Evolutionary conservation across 2,888 invertebrate genomes (phyloP).

Genomic region (Diarsia rubi): DNA sequence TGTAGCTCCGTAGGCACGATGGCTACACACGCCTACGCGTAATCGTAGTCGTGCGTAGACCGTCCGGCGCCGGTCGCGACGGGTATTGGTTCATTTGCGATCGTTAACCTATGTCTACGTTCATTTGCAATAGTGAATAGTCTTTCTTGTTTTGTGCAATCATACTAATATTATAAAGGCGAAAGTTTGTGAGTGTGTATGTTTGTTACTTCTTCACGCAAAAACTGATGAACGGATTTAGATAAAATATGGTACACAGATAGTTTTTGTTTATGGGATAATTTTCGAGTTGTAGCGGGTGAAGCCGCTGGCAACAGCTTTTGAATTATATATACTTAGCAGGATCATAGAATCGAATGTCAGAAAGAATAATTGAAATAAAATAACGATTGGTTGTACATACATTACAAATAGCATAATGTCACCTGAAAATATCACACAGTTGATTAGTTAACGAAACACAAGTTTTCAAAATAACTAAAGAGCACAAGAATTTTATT

Average conservation of each 20-base stretch:
- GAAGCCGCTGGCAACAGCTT: too few species aligned
- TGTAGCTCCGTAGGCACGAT: conserved; percentile 28
- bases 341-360: neutral
- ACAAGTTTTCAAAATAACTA: neutral
- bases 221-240: too few species aligned
- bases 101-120: conserved; percentile 11
- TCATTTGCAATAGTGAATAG: conserved; percentile 3
- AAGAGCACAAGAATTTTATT: neutral
- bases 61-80: conserved; percentile 23
- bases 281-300: too few species aligned
- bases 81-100: conserved; percentile 25
- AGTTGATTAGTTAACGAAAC: neutral
- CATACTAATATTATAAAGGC: too few species aligned
- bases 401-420: neutral
- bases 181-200: too few species aligned
- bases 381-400: neutral
- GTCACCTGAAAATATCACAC: neutral
- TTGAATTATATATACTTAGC: neutral
- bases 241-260: too few species aligned
- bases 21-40: conserved; percentile 16
- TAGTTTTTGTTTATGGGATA: too few species aligned
- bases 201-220: too few species aligned
- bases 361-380: neutral
- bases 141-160: neutral
- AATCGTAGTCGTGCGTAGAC: conserved; percentile 21